Evolutionary conservation across 2,797 vertebrate species (phyloP).

Genomic region (Characodon lateralis): DNA sequence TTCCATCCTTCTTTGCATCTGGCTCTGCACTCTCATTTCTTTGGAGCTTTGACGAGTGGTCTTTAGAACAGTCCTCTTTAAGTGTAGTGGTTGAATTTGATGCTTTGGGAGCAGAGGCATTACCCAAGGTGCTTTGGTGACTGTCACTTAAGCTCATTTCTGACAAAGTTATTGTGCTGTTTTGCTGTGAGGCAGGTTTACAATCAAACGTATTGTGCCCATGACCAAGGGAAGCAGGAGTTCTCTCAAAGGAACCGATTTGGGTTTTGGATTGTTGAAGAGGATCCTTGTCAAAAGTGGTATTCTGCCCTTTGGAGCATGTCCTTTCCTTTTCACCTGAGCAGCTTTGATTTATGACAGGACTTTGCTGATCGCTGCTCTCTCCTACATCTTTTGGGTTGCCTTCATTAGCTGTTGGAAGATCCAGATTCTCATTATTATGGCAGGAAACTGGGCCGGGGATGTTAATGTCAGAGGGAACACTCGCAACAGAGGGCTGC

Average conservation of each 20-base stretch:
- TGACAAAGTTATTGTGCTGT: slow-evolving; percentile 43
- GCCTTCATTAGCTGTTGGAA: slow-evolving; percentile 14
- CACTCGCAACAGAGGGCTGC: not conserved
- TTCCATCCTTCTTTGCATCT: not conserved
- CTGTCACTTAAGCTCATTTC: slow-evolving; percentile 13
- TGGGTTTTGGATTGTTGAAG: slow-evolving; percentile 24
- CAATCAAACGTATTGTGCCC: slow-evolving; percentile 49
- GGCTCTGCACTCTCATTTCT: not conserved
- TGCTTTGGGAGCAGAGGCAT: slow-evolving; percentile 4
- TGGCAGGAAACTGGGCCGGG: not conserved
- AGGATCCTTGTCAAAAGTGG: slow-evolving; percentile 40
- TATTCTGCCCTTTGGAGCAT: slow-evolving; percentile 5
- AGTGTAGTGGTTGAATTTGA: slow-evolving; percentile 15
- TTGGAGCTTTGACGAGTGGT: not conserved
- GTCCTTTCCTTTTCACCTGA: slow-evolving; percentile 10
- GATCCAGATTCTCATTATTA: slow-evolving; percentile 44
- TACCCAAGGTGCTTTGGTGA: slow-evolving; percentile 6
- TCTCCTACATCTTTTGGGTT: not conserved
- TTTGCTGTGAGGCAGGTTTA: slow-evolving; percentile 26
- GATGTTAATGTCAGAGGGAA: slow-evolving; percentile 11
- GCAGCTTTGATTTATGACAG: not conserved
- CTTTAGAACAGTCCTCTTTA: slow-evolving; percentile 13
- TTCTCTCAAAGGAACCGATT: slow-evolving; percentile 3
- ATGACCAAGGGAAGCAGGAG: not conserved
- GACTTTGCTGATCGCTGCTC: not conserved